Evolutionary conservation across 1,140 invertebrate genomes (phyloP), one percentile per base, ranked within the genome.

Genomic region (Brachionus sp.): DNA sequence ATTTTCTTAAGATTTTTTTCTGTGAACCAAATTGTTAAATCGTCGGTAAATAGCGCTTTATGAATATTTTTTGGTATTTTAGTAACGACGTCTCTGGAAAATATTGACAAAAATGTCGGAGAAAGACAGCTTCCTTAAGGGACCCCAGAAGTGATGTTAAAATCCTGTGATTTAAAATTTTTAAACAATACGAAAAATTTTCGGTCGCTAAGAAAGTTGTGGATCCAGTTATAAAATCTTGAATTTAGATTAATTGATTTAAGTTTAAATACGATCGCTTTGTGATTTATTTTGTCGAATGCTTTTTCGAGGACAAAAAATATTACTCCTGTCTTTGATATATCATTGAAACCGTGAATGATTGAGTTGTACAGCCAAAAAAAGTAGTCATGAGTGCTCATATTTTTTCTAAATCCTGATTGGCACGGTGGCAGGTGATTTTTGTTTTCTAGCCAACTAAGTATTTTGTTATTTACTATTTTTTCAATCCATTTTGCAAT

Each of bases 251-350:
- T 50, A 19, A 62, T 19, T 19, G 53, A 62, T 77, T 77, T 77
- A 23, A 77, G 70, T 37, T 77, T 77, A 23, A 13, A 19, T 44
- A 77, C 0, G 13, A 77, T 44, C 12, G 39, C 70, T 39, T 44
- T 2, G 23, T 77, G 70, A 19, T 50, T 46, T 77, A 77, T 39
- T 77, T 50, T 77, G 6, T 77, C 70, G 35, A 77, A 77, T 23
- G 70, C 70, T 50, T 77, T 77, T 39, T 77, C 70, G 29, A 77
- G 13, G 23, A 39, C 70, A 29, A 77, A 77, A 23, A 37, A 50
- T 12, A 77, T 12, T 4, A 29, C 70, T 5, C 70, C 70, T 46
- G 70, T 77, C 29, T 46, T 77, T 5, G 10, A 13, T 19, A 23
- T 23, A 12, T 77, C 10, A 50, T 77, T 77, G 10, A 77, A 77